Evolutionary conservation across 1,140 invertebrate genomes (phyloP), one percentile per base, ranked within the genome.

Genomic region (Aphidius gifuensis): DNA sequence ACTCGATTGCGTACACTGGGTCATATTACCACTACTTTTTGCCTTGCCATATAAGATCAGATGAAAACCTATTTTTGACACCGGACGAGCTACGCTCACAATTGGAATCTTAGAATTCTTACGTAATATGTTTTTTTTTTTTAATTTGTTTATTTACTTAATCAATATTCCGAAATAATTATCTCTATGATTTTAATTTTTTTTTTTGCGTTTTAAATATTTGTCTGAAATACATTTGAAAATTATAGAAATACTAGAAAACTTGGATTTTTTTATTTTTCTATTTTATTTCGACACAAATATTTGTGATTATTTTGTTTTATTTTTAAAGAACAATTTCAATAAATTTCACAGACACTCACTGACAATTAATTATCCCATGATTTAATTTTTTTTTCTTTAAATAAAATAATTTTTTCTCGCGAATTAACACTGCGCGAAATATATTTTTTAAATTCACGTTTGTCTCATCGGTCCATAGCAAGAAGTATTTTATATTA

Each of bases 11-110:
- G 69, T 70, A 62, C 69, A 73, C 66, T 74, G 74, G 73, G 68
- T 78, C 75, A 75, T 63, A 73, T 74, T 75, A 77, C 77, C 71
- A 71, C 71, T 70, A 65, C 71, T 74, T 70, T 38, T 9, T 42
- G 40, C 61, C 46, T 62, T 70, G 69, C 79, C 79, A 79, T 80
- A 80, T 80, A 80, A 76, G 79, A 78, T 67, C 76, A 77, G 69
- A 60, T 59, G 54, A 65, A 67, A 55, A 68, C 76, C 77, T 80
- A 80, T 80, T 80, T 80, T 78, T 75, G 75, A 76, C 70, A 61
- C 66, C 64, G 65, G 66, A 70, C 64, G 65, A 60, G 66, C 61
- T 62, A 68, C 16, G 46, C 50, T 61, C 54, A 59, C 46, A 64
- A 67, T 64, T 48, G 23, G 62, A 60, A 23, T 60, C 39, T 58